Evolutionary conservation across 2,888 invertebrate genomes (phyloP).

Genomic region (Athrips mouffetella): DNA sequence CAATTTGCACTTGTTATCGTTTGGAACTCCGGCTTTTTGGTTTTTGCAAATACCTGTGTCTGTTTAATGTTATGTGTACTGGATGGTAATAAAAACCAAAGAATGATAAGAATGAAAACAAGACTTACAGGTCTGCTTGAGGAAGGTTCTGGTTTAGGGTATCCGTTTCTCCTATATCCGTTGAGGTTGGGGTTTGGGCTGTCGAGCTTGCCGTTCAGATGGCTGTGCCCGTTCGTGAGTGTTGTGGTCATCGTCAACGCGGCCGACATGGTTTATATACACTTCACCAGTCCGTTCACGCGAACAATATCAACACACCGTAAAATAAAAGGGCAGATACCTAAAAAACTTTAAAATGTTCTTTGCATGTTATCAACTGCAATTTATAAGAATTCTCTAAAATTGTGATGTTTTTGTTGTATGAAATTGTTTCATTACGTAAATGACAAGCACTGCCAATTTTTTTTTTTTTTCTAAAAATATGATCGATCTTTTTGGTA

Average conservation of each 20-base stretch:
- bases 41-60: neutral
- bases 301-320: constrained; percentile 9
- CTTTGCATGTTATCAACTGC: constrained; percentile 25
- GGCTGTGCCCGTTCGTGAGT: constrained; percentile 61
- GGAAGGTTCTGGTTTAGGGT: constrained; percentile 44
- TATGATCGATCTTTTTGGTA: constrained; percentile 22
- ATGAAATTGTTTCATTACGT: neutral
- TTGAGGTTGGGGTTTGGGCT: constrained; percentile 41
- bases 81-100: neutral
- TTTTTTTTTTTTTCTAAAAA: constrained; percentile 11
- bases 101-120: neutral
- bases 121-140: constrained; percentile 52
- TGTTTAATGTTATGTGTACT: neutral
- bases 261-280: constrained; percentile 38
- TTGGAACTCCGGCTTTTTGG: neutral
- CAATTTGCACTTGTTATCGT: constrained; percentile 17
- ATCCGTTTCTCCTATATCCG: constrained; percentile 66
- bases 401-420: neutral
- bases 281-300: neutral
- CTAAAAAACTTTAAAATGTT: constrained; percentile 16
- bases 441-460: constrained; percentile 13
- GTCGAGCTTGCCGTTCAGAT: constrained; percentile 53
- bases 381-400: neutral
- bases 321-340: constrained; percentile 22
- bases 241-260: constrained; percentile 64